Base-by-base conservation (phyloP, 1,140 invertebrate genomes). In the Goniozus legneri region DNA sequence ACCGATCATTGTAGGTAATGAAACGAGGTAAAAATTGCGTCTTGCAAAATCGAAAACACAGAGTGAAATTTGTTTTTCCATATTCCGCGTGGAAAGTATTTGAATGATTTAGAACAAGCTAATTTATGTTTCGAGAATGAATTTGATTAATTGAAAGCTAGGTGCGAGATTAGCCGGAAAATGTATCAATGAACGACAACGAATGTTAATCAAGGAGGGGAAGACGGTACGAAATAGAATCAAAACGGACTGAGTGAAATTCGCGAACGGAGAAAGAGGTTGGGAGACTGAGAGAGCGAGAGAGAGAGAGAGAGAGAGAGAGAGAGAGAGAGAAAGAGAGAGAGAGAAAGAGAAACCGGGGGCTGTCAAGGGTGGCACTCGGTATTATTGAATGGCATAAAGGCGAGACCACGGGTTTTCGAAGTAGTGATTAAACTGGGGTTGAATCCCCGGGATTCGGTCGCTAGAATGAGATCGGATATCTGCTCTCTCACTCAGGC, bases 321-420 rank as follows among this genome's bases (percentile, higher is more conserved):
- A 16, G 34, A 36, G 8, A 36, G 2, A 36, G 8, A 10, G 6
- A 27, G 12, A 12, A 27, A 12, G 8, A 27, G 24, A 18, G 35
- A 20, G 22, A 30, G 27, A 30, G 12, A 34, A 40, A 46, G 44
- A 50, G 37, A 52, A 44, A 37, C 45, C 34, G 44, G 40, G 47
- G 53, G 53, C 22, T 37, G 49, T 31, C 39, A 30, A 33, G 37
- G 35, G 46, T 54, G 48, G 44, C 50, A 42, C n/a, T 34, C 38
- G 49, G 44, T 49, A 59, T 75, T 73, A 75, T 73, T 71, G 66
- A 73, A 73, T 75, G 55, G 52, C 56, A 55, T 55, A 61, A 67
- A 64, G 59, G 59, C 58, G 57, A 58, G 47, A 49, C 48, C 52
- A 39, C 30, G 51, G 65, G 57, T 72, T 75, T 69, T 54, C 58